Conservation (phyloP, 2,797 vertebrate species). For the Phyllotis vaccarum region DNA sequence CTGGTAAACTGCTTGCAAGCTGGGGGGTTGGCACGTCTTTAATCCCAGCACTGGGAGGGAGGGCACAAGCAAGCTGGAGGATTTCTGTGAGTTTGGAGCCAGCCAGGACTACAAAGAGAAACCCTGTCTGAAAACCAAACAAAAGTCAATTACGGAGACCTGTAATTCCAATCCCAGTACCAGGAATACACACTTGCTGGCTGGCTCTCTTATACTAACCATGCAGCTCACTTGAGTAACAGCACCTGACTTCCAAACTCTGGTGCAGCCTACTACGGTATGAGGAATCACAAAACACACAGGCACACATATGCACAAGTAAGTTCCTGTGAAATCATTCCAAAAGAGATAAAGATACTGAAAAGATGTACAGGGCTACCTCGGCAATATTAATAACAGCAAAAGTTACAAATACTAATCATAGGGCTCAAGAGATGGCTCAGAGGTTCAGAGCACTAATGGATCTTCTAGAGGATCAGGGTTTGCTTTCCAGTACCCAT, state of each 20-base stretch:
- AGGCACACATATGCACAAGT: background rate
- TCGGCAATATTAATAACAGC: background rate
- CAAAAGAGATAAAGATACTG: slow-evolving; percentile 30
- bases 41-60: background rate
- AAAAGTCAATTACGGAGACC: too few species aligned
- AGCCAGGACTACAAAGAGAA: background rate
- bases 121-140: background rate
- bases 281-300: background rate
- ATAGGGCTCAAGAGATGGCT: background rate
- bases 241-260: background rate
- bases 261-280: too few species aligned
- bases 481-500: background rate
- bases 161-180: background rate
- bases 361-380: background rate
- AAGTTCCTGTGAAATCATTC: slow-evolving; percentile 34
- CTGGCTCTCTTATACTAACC: background rate
- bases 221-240: background rate
- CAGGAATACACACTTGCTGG: background rate
- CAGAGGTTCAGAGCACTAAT: background rate
- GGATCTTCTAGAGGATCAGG: background rate
- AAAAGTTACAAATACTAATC: background rate
- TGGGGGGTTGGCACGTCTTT: background rate
- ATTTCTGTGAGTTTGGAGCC: background rate
- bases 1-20: background rate
- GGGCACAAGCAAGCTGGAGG: background rate